These are phyloP conservation scores for Drosophila pandora DNA, from an alignment of 1,140 invertebrate species.

Conservation along the genomic window DNA sequence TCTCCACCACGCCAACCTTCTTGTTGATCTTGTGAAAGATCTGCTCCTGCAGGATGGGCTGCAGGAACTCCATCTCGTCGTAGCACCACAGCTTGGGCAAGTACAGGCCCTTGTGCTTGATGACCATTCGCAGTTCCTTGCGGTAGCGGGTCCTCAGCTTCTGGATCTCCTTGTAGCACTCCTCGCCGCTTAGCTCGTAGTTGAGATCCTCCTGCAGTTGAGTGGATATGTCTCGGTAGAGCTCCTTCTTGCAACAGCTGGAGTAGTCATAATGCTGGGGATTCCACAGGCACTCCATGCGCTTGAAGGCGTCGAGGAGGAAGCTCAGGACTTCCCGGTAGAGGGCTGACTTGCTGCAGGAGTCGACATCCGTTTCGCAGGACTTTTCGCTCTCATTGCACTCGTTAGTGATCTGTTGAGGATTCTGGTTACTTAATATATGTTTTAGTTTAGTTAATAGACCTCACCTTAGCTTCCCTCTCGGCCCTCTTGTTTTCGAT, in stretches of 20 bases:
- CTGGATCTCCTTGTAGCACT: slow-evolving; percentile 71
- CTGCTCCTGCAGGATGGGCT: slow-evolving; percentile 69
- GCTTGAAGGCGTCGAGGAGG: slow-evolving; percentile 62
- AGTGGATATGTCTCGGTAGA: slow-evolving; percentile 62
- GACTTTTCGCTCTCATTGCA: slow-evolving; percentile 66
- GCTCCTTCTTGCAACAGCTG: slow-evolving; percentile 63
- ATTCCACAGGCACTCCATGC: slow-evolving; percentile 73
- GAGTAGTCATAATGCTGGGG: slow-evolving; percentile 66
- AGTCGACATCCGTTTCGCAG: slow-evolving; percentile 68
- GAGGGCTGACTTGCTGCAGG: slow-evolving; percentile 57
- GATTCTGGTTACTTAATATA: neutral
- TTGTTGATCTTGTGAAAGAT: slow-evolving; percentile 72
- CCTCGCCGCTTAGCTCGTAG: slow-evolving; percentile 67
- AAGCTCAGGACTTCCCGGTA: slow-evolving; percentile 69
- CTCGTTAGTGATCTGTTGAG: slow-evolving; percentile 42
- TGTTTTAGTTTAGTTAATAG: neutral
- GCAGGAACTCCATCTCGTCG: slow-evolving; percentile 74
- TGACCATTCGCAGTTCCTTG: slow-evolving; percentile 72
- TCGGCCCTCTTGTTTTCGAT: slow-evolving; percentile 73
- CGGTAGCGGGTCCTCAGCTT: slow-evolving; percentile 75
- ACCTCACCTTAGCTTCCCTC: slow-evolving; percentile 61
- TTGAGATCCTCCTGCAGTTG: slow-evolving; percentile 65
- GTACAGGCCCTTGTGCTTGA: slow-evolving; percentile 76
- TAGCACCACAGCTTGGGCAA: slow-evolving; percentile 79
- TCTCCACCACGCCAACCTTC: slow-evolving; percentile 72